phyloP scores from a whole-genome alignment of 2,888 invertebrate species.

The Blera fallax region DNA sequence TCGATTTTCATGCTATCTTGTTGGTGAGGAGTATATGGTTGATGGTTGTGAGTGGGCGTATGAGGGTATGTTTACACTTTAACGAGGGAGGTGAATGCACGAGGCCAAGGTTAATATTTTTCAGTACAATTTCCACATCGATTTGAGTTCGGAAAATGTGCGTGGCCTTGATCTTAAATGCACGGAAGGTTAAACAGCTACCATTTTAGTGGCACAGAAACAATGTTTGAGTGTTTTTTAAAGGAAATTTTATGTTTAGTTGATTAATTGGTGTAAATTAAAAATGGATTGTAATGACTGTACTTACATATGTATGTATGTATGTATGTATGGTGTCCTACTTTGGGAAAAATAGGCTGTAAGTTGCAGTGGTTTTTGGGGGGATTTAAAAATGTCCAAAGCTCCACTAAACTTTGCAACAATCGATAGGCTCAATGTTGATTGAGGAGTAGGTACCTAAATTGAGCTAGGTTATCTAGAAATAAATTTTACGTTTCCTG shows the following conservation, averaged over 20 bases:
- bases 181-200: neutral
- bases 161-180: conserved; percentile 1
- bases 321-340: no score
- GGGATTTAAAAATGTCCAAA: no score
- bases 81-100: conserved; percentile 1
- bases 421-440: no score
- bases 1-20: neutral
- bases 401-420: no score
- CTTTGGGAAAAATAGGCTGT: no score
- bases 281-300: neutral
- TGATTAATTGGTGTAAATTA: neutral
- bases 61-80: conserved; percentile 23
- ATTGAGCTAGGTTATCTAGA: no score
- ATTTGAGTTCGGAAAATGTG: conserved; percentile 6
- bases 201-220: neutral
- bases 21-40: neutral
- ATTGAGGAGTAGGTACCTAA: no score
- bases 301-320: no score
- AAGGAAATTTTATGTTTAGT: no score
- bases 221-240: neutral
- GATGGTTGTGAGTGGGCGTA: conserved; percentile 11
- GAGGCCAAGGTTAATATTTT: conserved; percentile 47
- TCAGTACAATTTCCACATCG: neutral
- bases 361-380: no score
- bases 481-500: no score